These are phyloP conservation scores for Myiagra hebetior DNA, from an alignment of 2,113 vertebrate genomes.

Conservation along the genomic window DNA sequence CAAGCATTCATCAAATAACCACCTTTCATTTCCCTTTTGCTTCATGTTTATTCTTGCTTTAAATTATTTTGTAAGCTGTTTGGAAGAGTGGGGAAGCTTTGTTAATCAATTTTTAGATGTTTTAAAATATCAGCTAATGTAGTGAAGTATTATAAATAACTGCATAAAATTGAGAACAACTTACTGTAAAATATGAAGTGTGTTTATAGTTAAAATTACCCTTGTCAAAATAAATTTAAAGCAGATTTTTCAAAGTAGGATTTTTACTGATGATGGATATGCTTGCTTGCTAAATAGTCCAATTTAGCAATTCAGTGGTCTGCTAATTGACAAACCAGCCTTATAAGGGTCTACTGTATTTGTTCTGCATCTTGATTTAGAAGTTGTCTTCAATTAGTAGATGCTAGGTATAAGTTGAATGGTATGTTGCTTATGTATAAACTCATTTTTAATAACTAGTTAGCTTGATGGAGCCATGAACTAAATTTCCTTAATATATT, in stretches of 20 bases:
- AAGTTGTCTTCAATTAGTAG: background rate
- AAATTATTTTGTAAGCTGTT: background rate
- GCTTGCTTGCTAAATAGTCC: background rate
- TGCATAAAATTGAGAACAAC: background rate
- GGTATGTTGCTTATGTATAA: background rate
- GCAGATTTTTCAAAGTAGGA: background rate
- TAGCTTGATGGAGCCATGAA: background rate
- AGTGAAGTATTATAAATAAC: background rate
- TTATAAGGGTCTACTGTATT: background rate
- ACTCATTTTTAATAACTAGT: background rate
- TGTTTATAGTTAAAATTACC: background rate
- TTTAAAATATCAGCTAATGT: background rate
- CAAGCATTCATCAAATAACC: slow-evolving; percentile 12
- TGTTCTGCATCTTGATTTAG: background rate
- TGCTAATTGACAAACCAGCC: background rate
- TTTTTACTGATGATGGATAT: background rate
- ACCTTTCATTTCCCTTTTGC: background rate
- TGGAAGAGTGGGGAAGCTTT: background rate
- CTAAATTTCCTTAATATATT: background rate
- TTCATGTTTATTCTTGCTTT: background rate
- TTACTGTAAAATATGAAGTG: background rate
- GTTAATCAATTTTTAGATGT: background rate
- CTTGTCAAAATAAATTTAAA: background rate
- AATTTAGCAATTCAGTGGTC: background rate
- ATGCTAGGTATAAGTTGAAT: background rate